Evolutionary conservation across 2,797 vertebrate species (phyloP).

Genomic region (Hozukius guyotensis): DNA sequence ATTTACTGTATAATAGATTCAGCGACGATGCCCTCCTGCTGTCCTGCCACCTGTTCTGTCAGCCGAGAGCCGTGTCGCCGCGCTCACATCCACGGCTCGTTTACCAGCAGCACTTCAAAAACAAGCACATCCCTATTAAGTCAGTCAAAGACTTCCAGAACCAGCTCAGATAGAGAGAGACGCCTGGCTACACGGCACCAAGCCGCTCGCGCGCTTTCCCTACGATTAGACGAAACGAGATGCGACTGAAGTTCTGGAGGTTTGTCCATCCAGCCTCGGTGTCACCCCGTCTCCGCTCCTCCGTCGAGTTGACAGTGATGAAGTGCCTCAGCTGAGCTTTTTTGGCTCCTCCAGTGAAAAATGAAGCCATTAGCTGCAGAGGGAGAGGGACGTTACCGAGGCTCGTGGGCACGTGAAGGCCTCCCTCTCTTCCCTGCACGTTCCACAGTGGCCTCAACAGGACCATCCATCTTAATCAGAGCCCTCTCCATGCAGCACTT

Average conservation of each 20-base stretch:
- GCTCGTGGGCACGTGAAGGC: slow-evolving; percentile 37
- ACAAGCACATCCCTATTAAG: slow-evolving; percentile 57
- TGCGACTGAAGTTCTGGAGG: background rate
- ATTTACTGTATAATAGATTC: slow-evolving; percentile 80
- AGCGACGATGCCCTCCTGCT: slow-evolving; percentile 76
- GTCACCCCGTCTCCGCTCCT: slow-evolving; percentile 36
- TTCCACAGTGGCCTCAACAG: slow-evolving; percentile 31
- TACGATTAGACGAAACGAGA: background rate
- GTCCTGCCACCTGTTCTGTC: slow-evolving; percentile 81
- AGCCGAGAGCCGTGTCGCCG: slow-evolving; percentile 49
- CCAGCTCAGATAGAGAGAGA: slow-evolving; percentile 15
- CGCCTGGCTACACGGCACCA: background rate
- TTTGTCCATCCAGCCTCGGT: slow-evolving; percentile 21
- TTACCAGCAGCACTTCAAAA: slow-evolving; percentile 58
- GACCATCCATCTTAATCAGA: slow-evolving; percentile 71
- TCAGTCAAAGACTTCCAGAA: slow-evolving; percentile 45
- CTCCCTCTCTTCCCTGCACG: slow-evolving; percentile 18
- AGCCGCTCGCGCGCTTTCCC: background rate
- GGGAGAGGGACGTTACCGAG: slow-evolving; percentile 30
- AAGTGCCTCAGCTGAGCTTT: slow-evolving; percentile 46
- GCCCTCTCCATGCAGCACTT: slow-evolving; percentile 31
- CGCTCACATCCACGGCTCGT: slow-evolving; percentile 51
- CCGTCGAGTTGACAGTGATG: slow-evolving; percentile 67
- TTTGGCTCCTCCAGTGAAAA: slow-evolving; percentile 72
- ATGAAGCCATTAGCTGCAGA: slow-evolving; percentile 74